A percentile compares a stretch with the other conserved stretches of the same genome.
Evolutionary conservation across 1,140 invertebrate species (phyloP).

Genomic region (Pseudomyrmex dendroicus): DNA sequence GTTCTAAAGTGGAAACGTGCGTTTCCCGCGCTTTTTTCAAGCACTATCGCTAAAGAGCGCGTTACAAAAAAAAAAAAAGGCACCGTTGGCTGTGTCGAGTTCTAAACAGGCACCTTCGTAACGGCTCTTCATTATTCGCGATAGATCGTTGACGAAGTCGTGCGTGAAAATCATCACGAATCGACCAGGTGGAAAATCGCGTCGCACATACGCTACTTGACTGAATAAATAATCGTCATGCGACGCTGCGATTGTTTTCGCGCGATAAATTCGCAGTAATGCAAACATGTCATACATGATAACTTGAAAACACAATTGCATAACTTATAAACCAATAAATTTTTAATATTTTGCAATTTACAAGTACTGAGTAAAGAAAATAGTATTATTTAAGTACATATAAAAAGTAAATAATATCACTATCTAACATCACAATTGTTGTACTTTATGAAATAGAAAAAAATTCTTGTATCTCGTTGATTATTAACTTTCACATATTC

Average conservation of each 20-base stretch:
- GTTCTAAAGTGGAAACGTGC: conserved; percentile 58
- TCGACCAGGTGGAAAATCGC: conserved; percentile 46
- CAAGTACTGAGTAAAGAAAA: background rate
- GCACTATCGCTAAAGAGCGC: background rate
- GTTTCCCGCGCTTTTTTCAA: conserved; percentile 46
- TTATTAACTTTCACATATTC: conserved; percentile 14
- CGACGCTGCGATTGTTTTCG: background rate
- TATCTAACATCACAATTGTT: background rate
- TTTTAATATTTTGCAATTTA: background rate
- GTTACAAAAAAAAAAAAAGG: background rate
- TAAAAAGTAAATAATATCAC: background rate
- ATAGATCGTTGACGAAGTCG: conserved; percentile 28
- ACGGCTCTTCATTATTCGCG: conserved; percentile 44
- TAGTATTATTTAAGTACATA: background rate
- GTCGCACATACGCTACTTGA: background rate
- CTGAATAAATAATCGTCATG: conserved; percentile 21
- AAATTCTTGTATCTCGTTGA: conserved; percentile 32
- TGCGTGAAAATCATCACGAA: conserved; percentile 58
- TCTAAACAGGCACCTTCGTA: conserved; percentile 5
- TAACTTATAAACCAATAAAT: background rate
- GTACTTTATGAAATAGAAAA: background rate
- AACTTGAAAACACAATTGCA: background rate
- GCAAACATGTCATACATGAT: conserved; percentile 21
- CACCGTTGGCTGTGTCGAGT: background rate
- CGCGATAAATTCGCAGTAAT: background rate